phyloP scores from a whole-genome alignment of 2,113 vertebrate genomes.

The Crocuta crocuta region DNA sequence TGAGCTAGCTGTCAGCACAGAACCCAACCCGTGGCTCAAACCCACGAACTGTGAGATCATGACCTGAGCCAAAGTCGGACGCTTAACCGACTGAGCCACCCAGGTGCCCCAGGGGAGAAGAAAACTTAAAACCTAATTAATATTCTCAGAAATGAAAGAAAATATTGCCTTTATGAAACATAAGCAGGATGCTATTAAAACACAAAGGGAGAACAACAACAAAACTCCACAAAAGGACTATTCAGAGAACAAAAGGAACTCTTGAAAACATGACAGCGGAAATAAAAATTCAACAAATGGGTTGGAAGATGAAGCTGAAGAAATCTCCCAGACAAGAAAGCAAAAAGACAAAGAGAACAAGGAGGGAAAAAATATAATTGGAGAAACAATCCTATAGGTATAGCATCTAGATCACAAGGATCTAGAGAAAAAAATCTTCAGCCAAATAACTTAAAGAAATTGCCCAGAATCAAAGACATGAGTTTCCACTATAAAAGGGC shows the following conservation, averaged over 20 bases:
- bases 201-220: neutral
- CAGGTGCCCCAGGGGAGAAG: neutral
- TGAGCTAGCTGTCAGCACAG: no score
- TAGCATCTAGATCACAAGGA: constrained; percentile 41
- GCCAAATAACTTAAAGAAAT: constrained; percentile 42
- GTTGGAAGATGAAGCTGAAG: constrained; percentile 4
- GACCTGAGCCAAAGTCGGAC: no score
- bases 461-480: neutral
- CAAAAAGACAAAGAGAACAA: constrained; percentile 52
- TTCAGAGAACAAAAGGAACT: constrained; percentile 31
- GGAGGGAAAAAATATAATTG: neutral
- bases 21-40: no score
- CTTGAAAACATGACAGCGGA: constrained; percentile 32
- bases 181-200: constrained; percentile 26
- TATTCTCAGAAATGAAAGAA: neutral
- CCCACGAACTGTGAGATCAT: no score
- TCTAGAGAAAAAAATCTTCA: neutral
- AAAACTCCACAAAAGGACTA: constrained; percentile 5
- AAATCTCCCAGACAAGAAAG: constrained; percentile 32
- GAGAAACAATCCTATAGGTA: neutral
- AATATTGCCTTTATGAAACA: constrained; percentile 45
- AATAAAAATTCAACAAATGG: constrained; percentile 24
- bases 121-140: neutral
- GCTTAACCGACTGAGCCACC: no score
- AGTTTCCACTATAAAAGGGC: neutral